Evolutionary conservation across 92 coral and sea anemone species (phyloP), one percentile per base, ranked within the genome.

Genomic region (Phenganax marumi): DNA sequence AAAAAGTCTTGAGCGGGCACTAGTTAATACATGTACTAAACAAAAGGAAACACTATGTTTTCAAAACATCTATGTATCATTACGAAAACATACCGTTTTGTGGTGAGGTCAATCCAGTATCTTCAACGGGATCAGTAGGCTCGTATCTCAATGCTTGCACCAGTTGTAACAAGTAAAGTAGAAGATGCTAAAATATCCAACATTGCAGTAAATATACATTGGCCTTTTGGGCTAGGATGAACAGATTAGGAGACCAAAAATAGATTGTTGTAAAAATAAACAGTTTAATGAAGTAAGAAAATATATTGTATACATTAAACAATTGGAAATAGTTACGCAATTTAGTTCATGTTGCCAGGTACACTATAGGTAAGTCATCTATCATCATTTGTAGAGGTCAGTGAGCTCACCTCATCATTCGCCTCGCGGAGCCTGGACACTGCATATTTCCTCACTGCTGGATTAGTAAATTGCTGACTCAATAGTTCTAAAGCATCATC

Each of bases 111-210:
- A 43, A 0, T 18, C 33, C 83, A 19, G 83, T 86, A 8, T 89
- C 92, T 43, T 90, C 86, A 51, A 82, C 91, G 12, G 77, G 86
- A 17, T 87, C 63, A 23, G 83, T 70, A 22, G 90, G 84, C 73
- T 95, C 98, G 86, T 95, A 95, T 26, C 98, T 86, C 76, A 95
- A 57, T 9, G 98, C 98, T 86, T 95, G 98, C 33, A 95, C 98
- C 25, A 95, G 93, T 82, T 95, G 98, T 17, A 95, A 89, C n/a
- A 95, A 87, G 81, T 95, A 95, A 17, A 95, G 84, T 84, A 95
- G 79, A 69, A 95, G 78, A 74, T 95, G 97, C 98, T 95, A 58
- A 65, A 46, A 39, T 49, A 14, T 16, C 56, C 18, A 83, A 25
- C 6, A 12, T 13, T 13, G 16, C n/a, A n/a, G 48, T 22, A 26